Base-by-base conservation (phyloP, 2,113 vertebrate genomes). In the Phyllostomus discolor region DNA sequence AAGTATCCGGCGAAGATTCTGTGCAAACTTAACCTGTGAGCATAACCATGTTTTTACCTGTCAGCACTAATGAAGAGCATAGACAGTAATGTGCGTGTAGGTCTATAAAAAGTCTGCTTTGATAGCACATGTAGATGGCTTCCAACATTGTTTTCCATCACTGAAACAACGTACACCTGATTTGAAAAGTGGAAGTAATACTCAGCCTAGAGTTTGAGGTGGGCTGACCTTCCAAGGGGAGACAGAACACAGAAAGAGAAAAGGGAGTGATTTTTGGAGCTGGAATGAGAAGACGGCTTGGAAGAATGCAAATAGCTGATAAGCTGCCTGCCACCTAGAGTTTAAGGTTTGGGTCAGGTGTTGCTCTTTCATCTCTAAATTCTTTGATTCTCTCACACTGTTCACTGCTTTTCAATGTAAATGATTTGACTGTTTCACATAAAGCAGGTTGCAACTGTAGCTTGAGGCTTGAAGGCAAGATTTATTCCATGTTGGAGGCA, bases 381-480 rank as follows among this genome's bases (percentile, higher is more conserved):
- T 95, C 70, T 91, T 91, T 69, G 70, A 28, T 92, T 95, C 41
- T 91, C 85, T 95, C 54, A 43, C 85, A 35, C 50, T 50, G 50
- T 54, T 81, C 64, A 43, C 50, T 57, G 4, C 24, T 54, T 90
- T 72, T 81, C 24, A 69, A 4, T 48, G 66, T 95, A 73, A 97
- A 90, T 91, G 90, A 83, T 91, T 66, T 85, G 89, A 81, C 94
- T 95, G 88, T 96, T 92, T 95, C 70, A 41, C 81, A 90, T 84
- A 52, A 84, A 93, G 83, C 84, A 86, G 87, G 80, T 72, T 33
- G 50, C 80, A 48, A 70, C 79, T 72, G 11, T 31, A 80, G 85
- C 85, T 93, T 11, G 28, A 78, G 87, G 72, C 62, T 87, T 43
- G 22, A 83, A 96, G 88, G 70, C 79, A 89, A 70, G 83, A 94